Evolutionary conservation across 1,140 invertebrate genomes (phyloP), one percentile per base, ranked within the genome.

Genomic region (Eueides isabella): DNA sequence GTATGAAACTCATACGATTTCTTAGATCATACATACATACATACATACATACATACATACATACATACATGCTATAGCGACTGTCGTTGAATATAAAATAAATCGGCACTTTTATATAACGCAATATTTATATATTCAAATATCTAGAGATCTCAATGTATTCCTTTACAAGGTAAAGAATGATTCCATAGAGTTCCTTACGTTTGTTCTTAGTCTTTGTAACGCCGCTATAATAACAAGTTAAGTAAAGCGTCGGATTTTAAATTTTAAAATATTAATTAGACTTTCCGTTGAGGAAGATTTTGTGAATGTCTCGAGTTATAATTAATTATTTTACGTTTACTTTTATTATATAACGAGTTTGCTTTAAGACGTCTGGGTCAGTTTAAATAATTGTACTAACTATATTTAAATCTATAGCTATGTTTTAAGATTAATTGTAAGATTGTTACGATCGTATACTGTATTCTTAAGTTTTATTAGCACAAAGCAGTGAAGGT

Each of bases 311-410:
- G 48, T 55, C 48, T 26, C 23, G 48, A 55, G 19, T n/a, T 23
- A 55, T 55, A 23, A 55, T 55, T 23, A 55, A 55, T 55, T 55
- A 26, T 55, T 55, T 26, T 55, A 55, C 48, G 19, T 55, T 26
- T n/a, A 55, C 48, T 23, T 11, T 55, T 12, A 9, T 55, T 55
- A 12, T 55, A 11, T 55, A 11, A 55, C 48, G 48, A 55, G 9
- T 26, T 55, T 26, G 16, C 16, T 55, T 55, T 55, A 26, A 9
- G 19, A 23, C 3, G 48, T 55, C 48, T 55, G 19, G 23, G 41
- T 38, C 31, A 31, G 31, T 31, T 31, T 31, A 7, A 31, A 31
- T 31, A n/a, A n/a, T n/a, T n/a, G n/a, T n/a, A n/a, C n/a, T n/a
- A n/a, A n/a, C n/a, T n/a, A n/a, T n/a, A n/a, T n/a, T n/a, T n/a